Conservation (phyloP, 1,140 invertebrate species). For the Caenorhabditis inopinata region DNA sequence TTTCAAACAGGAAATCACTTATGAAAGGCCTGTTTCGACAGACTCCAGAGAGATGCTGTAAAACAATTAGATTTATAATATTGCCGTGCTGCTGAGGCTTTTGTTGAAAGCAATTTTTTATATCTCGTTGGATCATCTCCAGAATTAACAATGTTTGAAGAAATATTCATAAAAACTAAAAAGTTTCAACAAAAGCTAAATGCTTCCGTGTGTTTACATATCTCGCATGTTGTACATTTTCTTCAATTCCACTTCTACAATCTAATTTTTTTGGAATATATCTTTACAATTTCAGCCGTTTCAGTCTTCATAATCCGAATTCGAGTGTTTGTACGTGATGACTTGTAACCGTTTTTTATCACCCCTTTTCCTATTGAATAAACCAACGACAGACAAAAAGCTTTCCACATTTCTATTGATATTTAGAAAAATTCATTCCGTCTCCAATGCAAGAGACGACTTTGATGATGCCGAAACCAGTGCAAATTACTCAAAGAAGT, state of each 20-base stretch:
- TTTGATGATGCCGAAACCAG: constrained; percentile 52
- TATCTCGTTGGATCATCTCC: no score
- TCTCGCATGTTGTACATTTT: constrained; percentile 40
- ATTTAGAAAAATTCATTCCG: constrained; percentile 63
- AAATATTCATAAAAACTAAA: no score
- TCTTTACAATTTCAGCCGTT: no score
- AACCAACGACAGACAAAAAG: not conserved
- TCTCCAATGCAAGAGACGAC: constrained; percentile 60
- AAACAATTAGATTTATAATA: not conserved
- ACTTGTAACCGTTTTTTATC: not conserved
- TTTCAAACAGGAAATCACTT: constrained; percentile 62
- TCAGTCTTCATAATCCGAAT: no score
- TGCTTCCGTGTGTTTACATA: not conserved
- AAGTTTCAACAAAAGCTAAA: no score
- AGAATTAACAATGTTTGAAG: no score
- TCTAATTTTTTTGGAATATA: not conserved
- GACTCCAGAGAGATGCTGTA: constrained; percentile 50
- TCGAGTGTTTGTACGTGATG: not conserved
- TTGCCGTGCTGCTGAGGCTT: no score
- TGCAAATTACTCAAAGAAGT: constrained; percentile 53
- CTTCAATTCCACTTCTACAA: constrained; percentile 22
- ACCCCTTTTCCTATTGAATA: no score
- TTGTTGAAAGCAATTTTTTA: no score
- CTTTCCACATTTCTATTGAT: no score
- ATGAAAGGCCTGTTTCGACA: constrained; percentile 49